Conservation (phyloP, 2,797 vertebrate genomes). For the Chiloscyllium punctatum region DNA sequence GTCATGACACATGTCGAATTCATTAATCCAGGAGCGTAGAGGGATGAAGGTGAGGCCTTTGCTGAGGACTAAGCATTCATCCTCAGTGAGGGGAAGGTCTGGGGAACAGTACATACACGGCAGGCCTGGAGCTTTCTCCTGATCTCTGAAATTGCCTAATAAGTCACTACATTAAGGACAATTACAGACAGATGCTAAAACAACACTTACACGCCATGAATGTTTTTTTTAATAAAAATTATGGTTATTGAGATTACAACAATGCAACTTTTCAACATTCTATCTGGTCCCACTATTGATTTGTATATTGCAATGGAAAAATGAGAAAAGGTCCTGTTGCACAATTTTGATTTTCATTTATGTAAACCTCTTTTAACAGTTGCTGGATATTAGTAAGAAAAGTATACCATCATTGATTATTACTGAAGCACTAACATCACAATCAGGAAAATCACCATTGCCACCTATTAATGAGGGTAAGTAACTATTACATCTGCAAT, state of each 20-base stretch:
- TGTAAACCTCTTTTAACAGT: not conserved
- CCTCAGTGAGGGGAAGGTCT: too few relatives aligned
- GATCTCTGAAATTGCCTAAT: not conserved
- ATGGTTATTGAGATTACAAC: not conserved
- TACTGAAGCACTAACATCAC: slow-evolving; percentile 6
- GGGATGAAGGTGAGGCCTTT: too few relatives aligned
- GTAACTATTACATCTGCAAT: not conserved
- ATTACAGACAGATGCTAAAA: not conserved
- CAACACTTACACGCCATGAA: not conserved
- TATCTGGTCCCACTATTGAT: not conserved
- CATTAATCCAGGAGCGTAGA: too few relatives aligned
- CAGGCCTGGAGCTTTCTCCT: too few relatives aligned
- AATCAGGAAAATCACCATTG: not conserved
- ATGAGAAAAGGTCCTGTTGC: not conserved
- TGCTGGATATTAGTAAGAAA: slow-evolving; percentile 20
- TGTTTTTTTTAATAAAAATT: not conserved
- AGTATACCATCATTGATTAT: not conserved
- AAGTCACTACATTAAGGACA: not conserved
- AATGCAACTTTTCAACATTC: not conserved
- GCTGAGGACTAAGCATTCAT: too few relatives aligned
- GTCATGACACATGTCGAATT: too few relatives aligned
- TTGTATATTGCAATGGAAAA: not conserved
- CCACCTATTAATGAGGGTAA: slow-evolving; percentile 25
- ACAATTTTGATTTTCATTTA: not conserved
- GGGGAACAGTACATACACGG: too few relatives aligned